Base-by-base conservation (phyloP, 2,113 vertebrate genomes). In the Erpornis zantholeuca region DNA sequence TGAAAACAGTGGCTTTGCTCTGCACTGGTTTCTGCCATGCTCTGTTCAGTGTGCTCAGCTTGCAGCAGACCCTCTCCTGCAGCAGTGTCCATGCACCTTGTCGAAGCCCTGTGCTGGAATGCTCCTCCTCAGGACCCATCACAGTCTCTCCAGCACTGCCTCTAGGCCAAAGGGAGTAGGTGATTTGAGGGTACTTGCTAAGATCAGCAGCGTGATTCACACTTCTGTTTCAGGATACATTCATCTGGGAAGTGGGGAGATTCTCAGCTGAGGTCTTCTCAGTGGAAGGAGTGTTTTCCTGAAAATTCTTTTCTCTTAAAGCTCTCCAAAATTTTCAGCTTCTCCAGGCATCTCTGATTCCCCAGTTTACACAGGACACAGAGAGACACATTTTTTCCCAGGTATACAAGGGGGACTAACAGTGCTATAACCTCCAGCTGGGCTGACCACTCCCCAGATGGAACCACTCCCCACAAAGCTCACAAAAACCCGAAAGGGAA, bases 11-110 rank as follows among this genome's bases (percentile, higher is more conserved):
- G 60, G 38, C 27, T 92, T 57, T 64, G 27, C 1, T 42, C 25
- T 47, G 1, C 0, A 0, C 35, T 28, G 38, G 15, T 27, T 79
- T 44, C 35, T 0, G 2, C 36, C 33, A 64, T 10, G 0, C 15
- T 18, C 45, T 61, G 21, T 19, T 75, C 86, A 10, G 16, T 1
- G 52, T 40, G 33, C 49, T 54, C 33, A 35, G 3, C 35, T 47
- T 24, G 11, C 11, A 38, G 8, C 9, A n/a, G 29, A 40, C 5
- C 7, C 23, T 15, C 25, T 69, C 3, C 1, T 31, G 65, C 4
- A 78, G 53, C 4, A 2, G 38, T 35, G 31, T 19, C 68, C 12
- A 1, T 7, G 8, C 22, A 7, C 12, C 36, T 15, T 0, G 2
- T 4, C 17, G 56, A 75, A 60, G 45, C 22, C 20, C 5, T 2